Evolutionary conservation across 2,797 vertebrate genomes (phyloP).

Genomic region (Cyprinodon diabolis): DNA sequence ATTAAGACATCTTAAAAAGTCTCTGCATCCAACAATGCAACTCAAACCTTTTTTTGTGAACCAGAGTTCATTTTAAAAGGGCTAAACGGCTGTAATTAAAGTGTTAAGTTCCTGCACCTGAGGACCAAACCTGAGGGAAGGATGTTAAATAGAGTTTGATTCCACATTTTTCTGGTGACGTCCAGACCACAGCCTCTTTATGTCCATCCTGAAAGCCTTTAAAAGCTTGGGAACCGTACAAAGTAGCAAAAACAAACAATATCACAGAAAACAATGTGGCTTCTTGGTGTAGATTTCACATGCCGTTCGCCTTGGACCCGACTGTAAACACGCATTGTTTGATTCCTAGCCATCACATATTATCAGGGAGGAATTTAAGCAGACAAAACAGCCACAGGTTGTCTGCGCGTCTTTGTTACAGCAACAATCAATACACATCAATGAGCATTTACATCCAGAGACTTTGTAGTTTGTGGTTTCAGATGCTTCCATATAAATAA

Average conservation of each 20-base stretch:
- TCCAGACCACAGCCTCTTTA: background rate
- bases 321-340: conserved; percentile 73
- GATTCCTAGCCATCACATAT: conserved; percentile 32
- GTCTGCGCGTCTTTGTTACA: conserved; percentile 64
- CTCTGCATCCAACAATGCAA: background rate
- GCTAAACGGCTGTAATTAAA: background rate
- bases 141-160: background rate
- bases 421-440: conserved; percentile 73
- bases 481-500: conserved; percentile 61
- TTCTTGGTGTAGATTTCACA: conserved; percentile 56
- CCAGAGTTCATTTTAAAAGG: background rate
- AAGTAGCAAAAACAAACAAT: conserved; percentile 24
- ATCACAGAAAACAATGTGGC: conserved; percentile 45
- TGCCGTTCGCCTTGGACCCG: conserved; percentile 44
- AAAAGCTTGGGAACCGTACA: conserved; percentile 43
- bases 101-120: background rate
- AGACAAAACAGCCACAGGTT: conserved; percentile 73
- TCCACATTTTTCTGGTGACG: background rate
- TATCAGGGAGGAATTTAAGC: conserved; percentile 58
- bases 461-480: conserved; percentile 44
- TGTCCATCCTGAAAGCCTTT: conserved; percentile 13
- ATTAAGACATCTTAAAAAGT: background rate
- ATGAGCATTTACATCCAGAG: conserved; percentile 35
- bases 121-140: background rate
- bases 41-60: background rate